A percentile compares a stretch with the other conserved stretches of the same genome.
phyloP scores from a whole-genome alignment of 1,140 invertebrate genomes.

The Drosophila miranda region DNA sequence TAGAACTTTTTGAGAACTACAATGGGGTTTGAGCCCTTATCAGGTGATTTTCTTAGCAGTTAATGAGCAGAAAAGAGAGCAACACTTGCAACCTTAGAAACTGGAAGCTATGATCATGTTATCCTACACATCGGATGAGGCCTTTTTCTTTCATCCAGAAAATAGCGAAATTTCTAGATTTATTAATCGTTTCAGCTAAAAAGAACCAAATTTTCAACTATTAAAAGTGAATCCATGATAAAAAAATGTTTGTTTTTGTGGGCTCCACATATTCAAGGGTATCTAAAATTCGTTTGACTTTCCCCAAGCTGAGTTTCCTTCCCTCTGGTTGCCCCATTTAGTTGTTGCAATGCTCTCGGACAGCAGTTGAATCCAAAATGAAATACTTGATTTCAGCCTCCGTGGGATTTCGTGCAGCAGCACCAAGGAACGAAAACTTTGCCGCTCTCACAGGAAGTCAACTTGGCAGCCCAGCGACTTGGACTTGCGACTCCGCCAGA shows the following conservation, averaged over 20 bases:
- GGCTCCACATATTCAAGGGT: too few relatives aligned
- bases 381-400: conserved; percentile 80
- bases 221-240: too few relatives aligned
- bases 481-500: conserved; percentile 6
- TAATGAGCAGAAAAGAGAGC: too few relatives aligned
- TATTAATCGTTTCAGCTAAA: too few relatives aligned
- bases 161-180: too few relatives aligned
- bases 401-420: conserved; percentile 62
- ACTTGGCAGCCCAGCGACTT: conserved; percentile 52
- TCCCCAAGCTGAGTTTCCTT: conserved; percentile 7
- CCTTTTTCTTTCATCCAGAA: too few relatives aligned
- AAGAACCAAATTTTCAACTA: too few relatives aligned
- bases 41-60: conserved; percentile 8
- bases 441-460: conserved; percentile 72
- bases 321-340: conserved; percentile 35
- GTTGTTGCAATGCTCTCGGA: conserved; percentile 70
- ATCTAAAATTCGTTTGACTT: background rate
- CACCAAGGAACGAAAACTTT: conserved; percentile 53
- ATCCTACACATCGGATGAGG: too few relatives aligned
- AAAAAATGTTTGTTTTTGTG: too few relatives aligned
- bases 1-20: conserved; percentile 34
- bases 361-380: conserved; percentile 80
- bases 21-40: conserved; percentile 17
- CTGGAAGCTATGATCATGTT: background rate
- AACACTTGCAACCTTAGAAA: too few relatives aligned